These are phyloP conservation scores for Brachyistius frenatus DNA, from an alignment of 2,113 vertebrate genomes.

Conservation along the genomic window DNA sequence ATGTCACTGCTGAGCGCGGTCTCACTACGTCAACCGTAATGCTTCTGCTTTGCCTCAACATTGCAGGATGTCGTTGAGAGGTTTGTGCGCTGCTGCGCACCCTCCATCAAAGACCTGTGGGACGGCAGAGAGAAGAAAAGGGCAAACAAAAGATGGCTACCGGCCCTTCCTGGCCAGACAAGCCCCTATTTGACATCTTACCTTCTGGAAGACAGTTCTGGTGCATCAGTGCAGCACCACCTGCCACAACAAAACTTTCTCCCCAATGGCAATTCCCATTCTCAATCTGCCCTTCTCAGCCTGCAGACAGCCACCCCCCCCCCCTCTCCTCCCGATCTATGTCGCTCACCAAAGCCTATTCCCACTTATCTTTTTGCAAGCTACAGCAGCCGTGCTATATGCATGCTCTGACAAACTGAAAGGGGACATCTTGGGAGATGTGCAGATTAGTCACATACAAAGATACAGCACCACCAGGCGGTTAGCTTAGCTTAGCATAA, in stretches of 20 bases:
- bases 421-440: neutral
- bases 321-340: neutral
- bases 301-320: conserved; percentile 2
- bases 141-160: conserved; percentile 48
- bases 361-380: conserved; percentile 10
- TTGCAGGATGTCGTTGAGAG: conserved; percentile 41
- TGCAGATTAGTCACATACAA: neutral
- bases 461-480: neutral
- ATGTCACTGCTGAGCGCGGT: conserved; percentile 42
- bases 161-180: conserved; percentile 47
- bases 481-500: neutral
- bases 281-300: conserved; percentile 54
- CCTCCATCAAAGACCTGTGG: conserved; percentile 40
- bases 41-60: conserved; percentile 57
- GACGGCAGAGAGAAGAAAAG: conserved; percentile 39
- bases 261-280: conserved; percentile 54
- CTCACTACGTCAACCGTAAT: conserved; percentile 53
- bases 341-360: conserved; percentile 21
- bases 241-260: conserved; percentile 53
- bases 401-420: neutral
- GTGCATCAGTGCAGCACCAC: conserved; percentile 57
- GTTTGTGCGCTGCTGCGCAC: conserved; percentile 11
- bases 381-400: neutral
- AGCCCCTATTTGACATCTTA: conserved; percentile 60
- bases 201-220: conserved; percentile 53